Percentiles rank a stretch among this genome's conserved stretches.
These are phyloP conservation scores for Notospermus geniculatus DNA, from an alignment of 1,140 invertebrate species.

Conservation along the genomic window DNA sequence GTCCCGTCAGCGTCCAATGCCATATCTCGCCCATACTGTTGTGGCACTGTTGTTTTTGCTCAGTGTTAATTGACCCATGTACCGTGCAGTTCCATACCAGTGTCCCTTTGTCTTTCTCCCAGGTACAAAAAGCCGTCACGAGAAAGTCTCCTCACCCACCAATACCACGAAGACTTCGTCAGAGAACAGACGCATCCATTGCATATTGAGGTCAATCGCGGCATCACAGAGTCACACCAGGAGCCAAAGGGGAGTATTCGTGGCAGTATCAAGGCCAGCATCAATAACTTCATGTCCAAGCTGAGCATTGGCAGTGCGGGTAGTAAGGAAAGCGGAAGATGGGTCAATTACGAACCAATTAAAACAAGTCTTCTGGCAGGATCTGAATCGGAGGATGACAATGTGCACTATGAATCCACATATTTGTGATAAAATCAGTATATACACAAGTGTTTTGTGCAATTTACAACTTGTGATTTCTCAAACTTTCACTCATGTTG, in stretches of 20 bases:
- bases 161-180: neutral
- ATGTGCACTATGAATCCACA: too few relatives aligned
- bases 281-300: neutral
- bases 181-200: neutral
- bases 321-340: neutral
- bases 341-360: neutral
- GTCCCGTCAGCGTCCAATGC: neutral
- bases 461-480: too few relatives aligned
- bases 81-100: neutral
- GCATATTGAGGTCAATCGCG: neutral
- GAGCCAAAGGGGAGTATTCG: neutral
- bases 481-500: too few relatives aligned
- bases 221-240: neutral
- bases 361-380: too few relatives aligned
- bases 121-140: constrained; percentile 5
- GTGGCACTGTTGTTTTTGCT: neutral
- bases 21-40: neutral
- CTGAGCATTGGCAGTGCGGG: neutral
- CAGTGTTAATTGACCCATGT: neutral
- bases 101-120: neutral
- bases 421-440: too few relatives aligned
- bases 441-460: too few relatives aligned
- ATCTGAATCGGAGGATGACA: too few relatives aligned
- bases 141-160: neutral
- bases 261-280: constrained; percentile 6